Conservation (phyloP, 2,888 invertebrate species). For the Danaus chrysippus region DNA sequence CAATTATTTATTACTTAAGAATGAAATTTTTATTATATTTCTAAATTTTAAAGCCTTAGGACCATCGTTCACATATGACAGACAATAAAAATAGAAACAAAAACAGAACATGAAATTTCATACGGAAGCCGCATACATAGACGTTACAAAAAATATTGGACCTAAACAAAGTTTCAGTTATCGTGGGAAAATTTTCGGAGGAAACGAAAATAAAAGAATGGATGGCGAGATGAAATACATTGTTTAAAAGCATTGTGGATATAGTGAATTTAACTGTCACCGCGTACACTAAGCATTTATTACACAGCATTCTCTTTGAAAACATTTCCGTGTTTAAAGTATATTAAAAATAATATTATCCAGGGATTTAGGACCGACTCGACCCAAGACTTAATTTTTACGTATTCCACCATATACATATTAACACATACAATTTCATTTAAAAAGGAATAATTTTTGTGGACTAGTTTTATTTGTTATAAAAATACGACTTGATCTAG, state of each 20-base stretch:
- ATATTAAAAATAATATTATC: constrained; percentile 6
- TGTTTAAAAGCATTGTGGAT: constrained; percentile 25
- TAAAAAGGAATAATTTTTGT: background rate
- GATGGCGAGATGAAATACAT: constrained; percentile 26
- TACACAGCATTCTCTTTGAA: constrained; percentile 5
- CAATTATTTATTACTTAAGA: too few species aligned
- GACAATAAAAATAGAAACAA: constrained; percentile 3
- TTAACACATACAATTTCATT: background rate
- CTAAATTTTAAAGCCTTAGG: too few species aligned
- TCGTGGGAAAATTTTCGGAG: constrained; percentile 19
- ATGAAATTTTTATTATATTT: too few species aligned
- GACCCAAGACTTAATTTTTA: background rate
- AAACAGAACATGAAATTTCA: constrained; percentile 20
- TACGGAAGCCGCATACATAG: background rate
- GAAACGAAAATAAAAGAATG: constrained; percentile 23
- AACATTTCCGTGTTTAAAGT: constrained; percentile 13
- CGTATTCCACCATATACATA: background rate
- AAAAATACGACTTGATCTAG: too few species aligned
- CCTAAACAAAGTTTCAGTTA: constrained; percentile 23
- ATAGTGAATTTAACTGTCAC: constrained; percentile 21
- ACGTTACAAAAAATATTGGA: too few species aligned
- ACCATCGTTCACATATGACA: too few species aligned
- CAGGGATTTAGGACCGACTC: background rate
- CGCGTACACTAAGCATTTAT: constrained; percentile 19
- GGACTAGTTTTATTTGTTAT: too few species aligned